Conservation (phyloP, 2,888 invertebrate species). For the Parnassius mnemosyne region DNA sequence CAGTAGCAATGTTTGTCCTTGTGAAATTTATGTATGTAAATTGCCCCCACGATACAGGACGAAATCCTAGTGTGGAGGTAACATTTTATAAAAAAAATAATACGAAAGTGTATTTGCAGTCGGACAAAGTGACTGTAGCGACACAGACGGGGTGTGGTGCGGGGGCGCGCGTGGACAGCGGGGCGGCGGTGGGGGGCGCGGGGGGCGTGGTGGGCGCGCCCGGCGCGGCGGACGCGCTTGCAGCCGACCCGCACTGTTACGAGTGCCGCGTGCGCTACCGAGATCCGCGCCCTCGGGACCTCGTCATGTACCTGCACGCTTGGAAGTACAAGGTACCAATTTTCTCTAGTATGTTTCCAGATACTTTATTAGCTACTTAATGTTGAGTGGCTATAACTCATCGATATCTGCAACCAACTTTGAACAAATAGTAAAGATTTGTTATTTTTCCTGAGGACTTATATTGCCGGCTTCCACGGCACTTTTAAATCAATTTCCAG, state of each 20-base stretch:
- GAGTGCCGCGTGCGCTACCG: conserved; percentile 95
- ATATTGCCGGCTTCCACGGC: too few species aligned
- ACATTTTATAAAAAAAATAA: too few species aligned
- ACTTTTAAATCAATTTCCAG: too few species aligned
- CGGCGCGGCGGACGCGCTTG: conserved; percentile 73
- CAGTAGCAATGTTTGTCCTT: too few species aligned
- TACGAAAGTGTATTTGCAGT: conserved; percentile 42
- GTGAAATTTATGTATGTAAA: too few species aligned
- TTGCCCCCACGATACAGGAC: too few species aligned
- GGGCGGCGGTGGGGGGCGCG: conserved; percentile 48
- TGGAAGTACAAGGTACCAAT: conserved; percentile 90
- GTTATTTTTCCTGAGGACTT: too few species aligned
- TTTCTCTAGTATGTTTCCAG: neutral
- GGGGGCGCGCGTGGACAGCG: neutral
- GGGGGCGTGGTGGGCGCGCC: conserved; percentile 30
- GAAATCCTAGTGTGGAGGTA: too few species aligned
- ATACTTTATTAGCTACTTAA: too few species aligned
- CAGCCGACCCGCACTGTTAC: conserved; percentile 92
- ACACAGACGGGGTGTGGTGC: conserved; percentile 92
- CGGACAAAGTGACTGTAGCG: conserved; percentile 87
- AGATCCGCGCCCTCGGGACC: conserved; percentile 94
- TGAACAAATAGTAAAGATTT: too few species aligned
- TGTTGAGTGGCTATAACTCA: too few species aligned
- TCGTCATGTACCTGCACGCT: conserved; percentile 98
- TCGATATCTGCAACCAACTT: too few species aligned